phyloP scores from a whole-genome alignment of 1,140 invertebrate species.

The Drosophila malerkotliana region DNA sequence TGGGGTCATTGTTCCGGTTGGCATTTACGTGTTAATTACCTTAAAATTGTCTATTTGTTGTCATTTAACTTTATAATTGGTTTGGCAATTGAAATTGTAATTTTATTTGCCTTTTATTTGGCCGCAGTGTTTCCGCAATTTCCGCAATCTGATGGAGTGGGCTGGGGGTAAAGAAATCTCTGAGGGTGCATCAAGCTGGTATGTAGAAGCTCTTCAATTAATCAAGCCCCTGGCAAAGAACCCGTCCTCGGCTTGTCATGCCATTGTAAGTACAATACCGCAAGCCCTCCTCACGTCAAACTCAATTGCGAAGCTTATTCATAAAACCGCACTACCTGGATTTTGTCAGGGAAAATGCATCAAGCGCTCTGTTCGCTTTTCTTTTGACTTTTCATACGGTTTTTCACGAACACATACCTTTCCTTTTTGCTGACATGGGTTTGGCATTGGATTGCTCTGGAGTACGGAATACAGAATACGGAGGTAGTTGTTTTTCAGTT shows the following conservation, averaged over 20 bases:
- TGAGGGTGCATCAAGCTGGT: background rate
- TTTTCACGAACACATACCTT: background rate
- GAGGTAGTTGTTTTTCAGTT: constrained; percentile 2
- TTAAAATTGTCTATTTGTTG: constrained; percentile 53
- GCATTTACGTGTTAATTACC: constrained; percentile 52
- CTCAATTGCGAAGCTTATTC: constrained; percentile 66
- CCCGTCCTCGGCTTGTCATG: constrained; percentile 31
- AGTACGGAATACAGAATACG: constrained; percentile 10
- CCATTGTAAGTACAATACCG: constrained; percentile 10
- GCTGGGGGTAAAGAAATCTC: background rate
- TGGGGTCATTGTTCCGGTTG: constrained; percentile 6
- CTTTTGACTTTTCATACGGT: constrained; percentile 62
- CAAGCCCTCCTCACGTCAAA: constrained; percentile 50
- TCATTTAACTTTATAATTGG: constrained; percentile 63
- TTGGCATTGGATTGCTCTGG: constrained; percentile 40
- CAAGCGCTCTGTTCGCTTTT: constrained; percentile 32
- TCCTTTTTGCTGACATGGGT: constrained; percentile 45
- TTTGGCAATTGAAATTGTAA: constrained; percentile 41
- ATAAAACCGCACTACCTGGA: constrained; percentile 43
- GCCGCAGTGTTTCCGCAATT: background rate
- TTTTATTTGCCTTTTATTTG: constrained; percentile 21
- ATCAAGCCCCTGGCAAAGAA: constrained; percentile 36
- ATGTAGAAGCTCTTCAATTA: constrained; percentile 54
- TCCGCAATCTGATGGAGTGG: background rate
- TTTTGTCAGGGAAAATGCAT: constrained; percentile 52